These are phyloP conservation scores for Myioborus melanocephalus DNA, from an alignment of 2,797 vertebrate genomes.

Conservation along the genomic window DNA sequence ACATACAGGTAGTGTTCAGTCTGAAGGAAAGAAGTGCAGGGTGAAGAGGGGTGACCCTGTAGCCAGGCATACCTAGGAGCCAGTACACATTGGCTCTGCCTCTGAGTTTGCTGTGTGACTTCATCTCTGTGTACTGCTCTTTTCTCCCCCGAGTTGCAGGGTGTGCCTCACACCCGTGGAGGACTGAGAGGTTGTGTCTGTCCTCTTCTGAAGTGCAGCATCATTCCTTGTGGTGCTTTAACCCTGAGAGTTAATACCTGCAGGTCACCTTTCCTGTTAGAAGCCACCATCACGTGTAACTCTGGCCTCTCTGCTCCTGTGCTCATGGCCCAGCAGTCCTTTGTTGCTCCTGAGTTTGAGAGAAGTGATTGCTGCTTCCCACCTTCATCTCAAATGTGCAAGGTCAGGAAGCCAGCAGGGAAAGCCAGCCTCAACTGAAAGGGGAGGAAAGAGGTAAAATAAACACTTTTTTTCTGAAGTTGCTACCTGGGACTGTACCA, in stretches of 20 bases:
- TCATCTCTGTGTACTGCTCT: fast-evolving
- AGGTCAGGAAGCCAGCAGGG: background rate
- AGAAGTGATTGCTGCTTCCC: background rate
- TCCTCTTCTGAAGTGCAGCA: background rate
- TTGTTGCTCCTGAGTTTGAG: background rate
- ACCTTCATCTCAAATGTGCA: background rate
- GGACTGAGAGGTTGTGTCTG: background rate
- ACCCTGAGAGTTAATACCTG: background rate
- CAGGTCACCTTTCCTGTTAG: background rate
- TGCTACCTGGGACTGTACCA: background rate
- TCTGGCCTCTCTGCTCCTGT: background rate
- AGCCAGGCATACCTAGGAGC: background rate
- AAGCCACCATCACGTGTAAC: background rate
- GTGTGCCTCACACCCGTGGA: fast-evolving
- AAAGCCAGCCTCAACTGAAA: background rate
- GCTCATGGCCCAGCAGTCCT: background rate
- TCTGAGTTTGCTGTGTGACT: background rate
- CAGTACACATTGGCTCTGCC: background rate
- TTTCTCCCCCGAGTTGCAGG: background rate
- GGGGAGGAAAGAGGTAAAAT: background rate
- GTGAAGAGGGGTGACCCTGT: background rate
- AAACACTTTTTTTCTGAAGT: background rate
- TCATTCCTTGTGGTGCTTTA: background rate
- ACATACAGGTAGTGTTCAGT: background rate
- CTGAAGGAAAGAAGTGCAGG: background rate